phyloP scores from a whole-genome alignment of 2,113 vertebrate species.

The Hemiprocne comata region DNA sequence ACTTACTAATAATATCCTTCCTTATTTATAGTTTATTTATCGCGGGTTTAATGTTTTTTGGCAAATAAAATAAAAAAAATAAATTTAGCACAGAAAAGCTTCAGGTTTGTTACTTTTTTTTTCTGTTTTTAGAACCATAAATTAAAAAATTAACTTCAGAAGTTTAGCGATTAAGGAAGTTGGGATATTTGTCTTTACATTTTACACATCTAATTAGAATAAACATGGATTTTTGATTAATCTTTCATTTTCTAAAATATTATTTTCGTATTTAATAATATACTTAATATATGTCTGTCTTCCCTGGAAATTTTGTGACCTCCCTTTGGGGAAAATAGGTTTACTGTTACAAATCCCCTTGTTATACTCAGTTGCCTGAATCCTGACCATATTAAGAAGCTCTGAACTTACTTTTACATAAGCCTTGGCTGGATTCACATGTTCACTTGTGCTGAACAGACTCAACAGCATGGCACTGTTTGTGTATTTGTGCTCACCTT shows the following conservation, averaged over 20 bases:
- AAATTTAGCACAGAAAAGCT: background rate
- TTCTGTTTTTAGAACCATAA: background rate
- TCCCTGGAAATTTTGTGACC: background rate
- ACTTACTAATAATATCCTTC: background rate
- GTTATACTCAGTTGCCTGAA: background rate
- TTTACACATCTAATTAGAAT: too few species aligned
- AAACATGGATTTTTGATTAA: background rate
- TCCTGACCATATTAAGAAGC: background rate
- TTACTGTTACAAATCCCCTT: background rate
- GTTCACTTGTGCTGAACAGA: fast-evolving
- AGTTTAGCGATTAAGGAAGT: background rate
- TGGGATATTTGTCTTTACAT: background rate
- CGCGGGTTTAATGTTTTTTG: background rate
- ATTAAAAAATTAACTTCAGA: background rate
- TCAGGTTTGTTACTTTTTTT: background rate
- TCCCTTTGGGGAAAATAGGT: background rate
- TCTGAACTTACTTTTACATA: background rate
- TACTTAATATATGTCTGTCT: background rate
- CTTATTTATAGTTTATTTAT: background rate
- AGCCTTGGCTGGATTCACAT: background rate
- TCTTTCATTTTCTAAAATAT: background rate
- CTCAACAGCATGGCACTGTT: background rate
- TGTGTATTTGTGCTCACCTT: background rate
- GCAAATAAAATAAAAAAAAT: background rate
- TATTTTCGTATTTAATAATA: background rate